These are phyloP conservation scores for Chauna torquata DNA, from an alignment of 2,113 vertebrate genomes.

Conservation along the genomic window DNA sequence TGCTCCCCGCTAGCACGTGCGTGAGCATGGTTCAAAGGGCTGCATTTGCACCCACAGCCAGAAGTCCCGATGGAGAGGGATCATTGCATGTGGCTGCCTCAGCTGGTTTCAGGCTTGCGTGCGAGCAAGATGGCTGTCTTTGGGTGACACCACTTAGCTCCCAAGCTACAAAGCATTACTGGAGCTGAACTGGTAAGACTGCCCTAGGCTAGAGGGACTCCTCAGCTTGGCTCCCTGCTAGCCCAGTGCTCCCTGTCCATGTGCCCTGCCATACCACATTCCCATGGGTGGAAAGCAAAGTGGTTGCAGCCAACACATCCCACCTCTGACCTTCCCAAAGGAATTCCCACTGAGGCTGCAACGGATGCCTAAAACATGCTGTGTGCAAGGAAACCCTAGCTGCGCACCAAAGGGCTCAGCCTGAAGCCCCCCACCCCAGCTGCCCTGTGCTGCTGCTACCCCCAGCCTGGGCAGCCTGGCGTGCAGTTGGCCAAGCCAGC, in stretches of 20 bases:
- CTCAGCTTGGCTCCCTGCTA: not conserved
- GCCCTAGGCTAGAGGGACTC: not conserved
- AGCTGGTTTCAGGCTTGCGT: not conserved
- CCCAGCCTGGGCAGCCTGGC: not conserved
- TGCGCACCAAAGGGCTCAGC: not conserved
- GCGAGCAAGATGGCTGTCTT: not conserved
- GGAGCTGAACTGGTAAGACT: not conserved
- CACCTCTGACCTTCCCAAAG: not conserved
- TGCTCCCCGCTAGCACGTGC: fast-evolving
- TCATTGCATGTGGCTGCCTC: not conserved
- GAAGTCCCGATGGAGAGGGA: not conserved
- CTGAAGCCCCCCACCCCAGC: not conserved
- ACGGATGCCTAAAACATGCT: not conserved
- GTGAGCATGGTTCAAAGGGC: fast-evolving
- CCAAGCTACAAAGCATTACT: not conserved
- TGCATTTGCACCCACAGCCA: not conserved
- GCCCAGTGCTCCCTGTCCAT: not conserved
- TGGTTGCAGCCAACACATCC: not conserved
- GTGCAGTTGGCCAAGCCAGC: conserved; percentile 10
- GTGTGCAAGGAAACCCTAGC: not conserved
- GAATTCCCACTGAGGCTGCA: not conserved
- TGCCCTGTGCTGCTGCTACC: not conserved
- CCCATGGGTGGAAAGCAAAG: not conserved
- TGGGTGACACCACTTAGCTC: not conserved
- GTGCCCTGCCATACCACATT: not conserved